phyloP scores from a whole-genome alignment of 2,888 invertebrate genomes.

The Liposcelis brunnea region DNA sequence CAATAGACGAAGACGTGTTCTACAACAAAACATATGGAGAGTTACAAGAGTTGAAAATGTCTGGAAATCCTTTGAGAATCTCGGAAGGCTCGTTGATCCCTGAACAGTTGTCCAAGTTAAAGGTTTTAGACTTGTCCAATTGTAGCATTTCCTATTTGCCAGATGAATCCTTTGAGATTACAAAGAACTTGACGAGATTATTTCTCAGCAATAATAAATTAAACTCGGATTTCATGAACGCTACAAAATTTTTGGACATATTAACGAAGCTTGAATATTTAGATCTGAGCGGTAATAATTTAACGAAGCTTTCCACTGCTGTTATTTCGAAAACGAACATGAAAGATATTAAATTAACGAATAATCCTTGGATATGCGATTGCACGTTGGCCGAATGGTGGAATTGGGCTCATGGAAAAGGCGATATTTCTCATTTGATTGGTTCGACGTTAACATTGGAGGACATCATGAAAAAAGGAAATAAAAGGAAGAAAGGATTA shows the following conservation, averaged over 20 bases:
- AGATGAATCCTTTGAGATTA: constrained; percentile 39
- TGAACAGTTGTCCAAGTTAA: constrained; percentile 42
- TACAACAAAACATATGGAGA: constrained; percentile 47
- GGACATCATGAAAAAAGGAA: constrained; percentile 42
- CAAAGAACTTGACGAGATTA: constrained; percentile 42
- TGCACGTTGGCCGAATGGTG: constrained; percentile 52
- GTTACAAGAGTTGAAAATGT: constrained; percentile 45
- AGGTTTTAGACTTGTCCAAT: constrained; percentile 44
- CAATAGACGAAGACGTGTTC: constrained; percentile 46
- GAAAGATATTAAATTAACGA: constrained; percentile 41
- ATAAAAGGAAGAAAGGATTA: constrained; percentile 44
- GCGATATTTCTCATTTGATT: constrained; percentile 42
- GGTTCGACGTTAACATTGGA: constrained; percentile 46
- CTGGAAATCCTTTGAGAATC: constrained; percentile 47
- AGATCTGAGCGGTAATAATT: constrained; percentile 44
- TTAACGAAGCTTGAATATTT: constrained; percentile 38
- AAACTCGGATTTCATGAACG: constrained; percentile 21
- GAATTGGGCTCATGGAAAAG: constrained; percentile 53
- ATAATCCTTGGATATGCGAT: constrained; percentile 51
- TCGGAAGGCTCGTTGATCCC: constrained; percentile 44
- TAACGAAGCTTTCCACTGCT: constrained; percentile 38
- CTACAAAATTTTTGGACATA: constrained; percentile 35
- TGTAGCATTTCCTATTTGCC: constrained; percentile 44
- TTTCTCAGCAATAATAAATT: constrained; percentile 42
- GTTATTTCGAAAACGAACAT: constrained; percentile 23